phyloP scores from a whole-genome alignment of 1,140 invertebrate genomes.

The Theocolax elegans region DNA sequence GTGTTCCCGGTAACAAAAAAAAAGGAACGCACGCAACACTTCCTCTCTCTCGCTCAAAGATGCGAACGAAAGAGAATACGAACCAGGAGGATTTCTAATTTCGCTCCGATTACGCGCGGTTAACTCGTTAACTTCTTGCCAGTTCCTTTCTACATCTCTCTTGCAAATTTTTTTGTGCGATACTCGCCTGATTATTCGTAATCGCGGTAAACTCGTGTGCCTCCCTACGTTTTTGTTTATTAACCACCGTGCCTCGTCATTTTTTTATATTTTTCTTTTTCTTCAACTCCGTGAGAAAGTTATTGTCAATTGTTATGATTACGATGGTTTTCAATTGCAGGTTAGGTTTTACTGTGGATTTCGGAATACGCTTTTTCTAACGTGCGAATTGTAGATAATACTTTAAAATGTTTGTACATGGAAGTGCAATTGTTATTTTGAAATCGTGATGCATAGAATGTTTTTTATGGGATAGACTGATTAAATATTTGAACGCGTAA shows the following conservation, averaged over 20 bases:
- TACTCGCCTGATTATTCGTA: background rate
- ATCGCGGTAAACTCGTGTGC: no score
- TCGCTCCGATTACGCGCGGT: background rate
- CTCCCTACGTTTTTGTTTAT: background rate
- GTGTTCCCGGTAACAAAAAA: background rate
- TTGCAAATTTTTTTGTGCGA: background rate
- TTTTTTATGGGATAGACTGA: no score
- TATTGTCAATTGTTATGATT: background rate
- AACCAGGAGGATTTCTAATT: constrained; percentile 1
- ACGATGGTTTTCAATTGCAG: no score
- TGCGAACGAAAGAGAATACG: background rate
- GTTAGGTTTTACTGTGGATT: no score
- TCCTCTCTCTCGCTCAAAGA: constrained; percentile 10
- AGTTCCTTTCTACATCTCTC: background rate
- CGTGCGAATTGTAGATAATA: no score
- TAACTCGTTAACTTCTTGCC: background rate
- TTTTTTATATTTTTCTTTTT: no score
- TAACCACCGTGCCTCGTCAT: no score
- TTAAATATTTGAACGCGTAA: no score
- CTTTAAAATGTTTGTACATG: no score
- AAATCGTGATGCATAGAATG: no score
- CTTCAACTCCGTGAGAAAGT: background rate
- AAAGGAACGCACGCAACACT: constrained; percentile 24
- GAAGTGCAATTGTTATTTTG: no score
- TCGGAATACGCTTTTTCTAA: no score